Conservation (phyloP, 2,113 vertebrate species). For the Zapornia atra region DNA sequence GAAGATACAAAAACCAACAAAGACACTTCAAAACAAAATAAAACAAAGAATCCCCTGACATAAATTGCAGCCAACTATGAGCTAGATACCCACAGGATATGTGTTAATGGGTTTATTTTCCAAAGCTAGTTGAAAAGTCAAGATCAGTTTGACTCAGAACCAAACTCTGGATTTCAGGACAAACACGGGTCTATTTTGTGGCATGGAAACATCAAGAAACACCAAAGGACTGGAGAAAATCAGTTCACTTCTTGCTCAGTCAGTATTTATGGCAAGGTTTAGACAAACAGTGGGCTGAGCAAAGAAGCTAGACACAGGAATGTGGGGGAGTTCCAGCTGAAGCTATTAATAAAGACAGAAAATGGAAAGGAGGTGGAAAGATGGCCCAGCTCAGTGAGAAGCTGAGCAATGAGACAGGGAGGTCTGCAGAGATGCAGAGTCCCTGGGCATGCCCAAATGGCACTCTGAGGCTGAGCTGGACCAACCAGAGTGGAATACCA, state of each 20-base stretch:
- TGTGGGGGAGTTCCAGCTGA: background rate
- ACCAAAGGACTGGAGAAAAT: background rate
- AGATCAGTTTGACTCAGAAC: background rate
- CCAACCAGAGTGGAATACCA: rapidly evolving
- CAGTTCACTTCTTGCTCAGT: background rate
- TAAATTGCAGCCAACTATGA: background rate
- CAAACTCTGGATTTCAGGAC: background rate
- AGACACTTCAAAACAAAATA: background rate
- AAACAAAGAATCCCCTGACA: background rate
- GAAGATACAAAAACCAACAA: background rate
- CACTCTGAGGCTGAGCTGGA: background rate
- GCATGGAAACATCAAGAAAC: background rate
- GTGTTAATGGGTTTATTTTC: background rate
- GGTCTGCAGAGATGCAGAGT: background rate
- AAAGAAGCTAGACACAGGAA: background rate
- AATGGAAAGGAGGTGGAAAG: background rate
- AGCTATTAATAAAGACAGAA: background rate
- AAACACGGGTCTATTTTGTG: background rate
- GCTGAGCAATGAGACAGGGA: background rate
- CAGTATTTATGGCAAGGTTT: background rate
- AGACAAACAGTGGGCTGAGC: background rate
- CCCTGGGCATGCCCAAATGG: rapidly evolving
- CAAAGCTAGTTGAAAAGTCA: background rate
- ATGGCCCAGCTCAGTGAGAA: background rate
- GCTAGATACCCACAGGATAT: background rate